These are phyloP conservation scores for Manis crassicaudata DNA, from an alignment of 2,797 vertebrate species.

Conservation along the genomic window DNA sequence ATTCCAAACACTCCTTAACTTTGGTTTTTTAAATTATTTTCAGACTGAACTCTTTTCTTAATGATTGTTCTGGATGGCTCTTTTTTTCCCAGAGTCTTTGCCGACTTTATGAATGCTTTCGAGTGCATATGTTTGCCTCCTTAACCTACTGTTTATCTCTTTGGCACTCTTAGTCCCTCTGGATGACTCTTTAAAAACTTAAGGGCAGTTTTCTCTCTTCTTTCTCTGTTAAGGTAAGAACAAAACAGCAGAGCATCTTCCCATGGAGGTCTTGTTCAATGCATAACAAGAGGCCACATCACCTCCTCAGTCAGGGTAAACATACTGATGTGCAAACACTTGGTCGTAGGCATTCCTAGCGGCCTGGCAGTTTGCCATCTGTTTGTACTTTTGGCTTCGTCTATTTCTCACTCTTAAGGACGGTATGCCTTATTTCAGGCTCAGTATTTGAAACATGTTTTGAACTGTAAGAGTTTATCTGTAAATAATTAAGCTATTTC, in stretches of 20 bases:
- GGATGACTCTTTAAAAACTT: background rate
- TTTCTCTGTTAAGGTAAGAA: background rate
- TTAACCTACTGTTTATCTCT: background rate
- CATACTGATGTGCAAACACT: background rate
- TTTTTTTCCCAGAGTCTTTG: background rate
- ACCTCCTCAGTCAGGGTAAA: background rate
- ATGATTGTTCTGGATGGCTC: background rate
- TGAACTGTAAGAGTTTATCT: constrained; percentile 11
- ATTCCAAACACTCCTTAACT: background rate
- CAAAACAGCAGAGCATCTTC: background rate
- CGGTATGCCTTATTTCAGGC: background rate
- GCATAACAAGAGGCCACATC: background rate
- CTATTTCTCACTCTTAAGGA: background rate
- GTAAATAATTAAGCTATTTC: background rate
- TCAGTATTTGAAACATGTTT: constrained; percentile 32
- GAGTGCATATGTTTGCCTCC: background rate
- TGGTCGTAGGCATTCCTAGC: background rate
- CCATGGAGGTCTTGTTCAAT: background rate
- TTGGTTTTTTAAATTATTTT: background rate
- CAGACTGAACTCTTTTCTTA: background rate
- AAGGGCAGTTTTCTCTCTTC: background rate
- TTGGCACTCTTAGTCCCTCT: background rate
- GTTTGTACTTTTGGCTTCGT: background rate
- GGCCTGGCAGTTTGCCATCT: background rate
- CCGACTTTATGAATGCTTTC: background rate